A percentile compares a stretch with the other conserved stretches of the same genome.
phyloP scores from a whole-genome alignment of 1,140 invertebrate genomes.

The Ceratosolen fusciceps region DNA sequence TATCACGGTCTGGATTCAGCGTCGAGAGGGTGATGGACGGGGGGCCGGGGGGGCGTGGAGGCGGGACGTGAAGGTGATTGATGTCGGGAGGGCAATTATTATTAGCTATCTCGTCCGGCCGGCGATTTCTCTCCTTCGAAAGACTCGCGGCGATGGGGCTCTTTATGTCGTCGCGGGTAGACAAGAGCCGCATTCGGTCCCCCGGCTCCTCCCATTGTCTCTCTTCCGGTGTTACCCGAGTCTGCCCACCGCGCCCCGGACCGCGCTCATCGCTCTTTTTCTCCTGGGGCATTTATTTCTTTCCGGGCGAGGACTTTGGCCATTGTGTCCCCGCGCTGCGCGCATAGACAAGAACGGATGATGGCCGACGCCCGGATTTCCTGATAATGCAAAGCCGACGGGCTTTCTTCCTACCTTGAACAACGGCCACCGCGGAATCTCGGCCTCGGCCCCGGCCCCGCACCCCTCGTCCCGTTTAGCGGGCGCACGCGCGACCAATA shows the following conservation, averaged over 20 bases:
- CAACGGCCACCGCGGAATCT: no score
- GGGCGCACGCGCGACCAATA: not conserved
- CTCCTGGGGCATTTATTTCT: conserved; percentile 23
- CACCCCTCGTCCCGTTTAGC: not conserved
- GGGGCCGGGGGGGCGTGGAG: no score
- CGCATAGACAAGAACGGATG: conserved; percentile 37
- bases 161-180: not conserved
- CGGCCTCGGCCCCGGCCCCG: no score
- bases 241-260: not conserved
- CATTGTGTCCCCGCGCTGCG: conserved; percentile 25
- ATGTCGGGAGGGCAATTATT: conserved; percentile 25
- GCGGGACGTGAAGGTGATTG: not conserved
- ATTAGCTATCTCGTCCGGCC: not conserved
- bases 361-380: conserved; percentile 11
- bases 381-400: conserved; percentile 27
- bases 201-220: not conserved
- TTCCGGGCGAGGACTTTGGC: conserved; percentile 18
- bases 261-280: conserved; percentile 10
- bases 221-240: not conserved
- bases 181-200: conserved; percentile 1
- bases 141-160: not conserved
- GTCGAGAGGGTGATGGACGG: no score
- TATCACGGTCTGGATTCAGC: no score
- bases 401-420: no score
- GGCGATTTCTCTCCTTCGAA: conserved; percentile 27